Evolutionary conservation across 2,797 vertebrate genomes (phyloP).

Genomic region (Sebastes kiyomatsui): DNA sequence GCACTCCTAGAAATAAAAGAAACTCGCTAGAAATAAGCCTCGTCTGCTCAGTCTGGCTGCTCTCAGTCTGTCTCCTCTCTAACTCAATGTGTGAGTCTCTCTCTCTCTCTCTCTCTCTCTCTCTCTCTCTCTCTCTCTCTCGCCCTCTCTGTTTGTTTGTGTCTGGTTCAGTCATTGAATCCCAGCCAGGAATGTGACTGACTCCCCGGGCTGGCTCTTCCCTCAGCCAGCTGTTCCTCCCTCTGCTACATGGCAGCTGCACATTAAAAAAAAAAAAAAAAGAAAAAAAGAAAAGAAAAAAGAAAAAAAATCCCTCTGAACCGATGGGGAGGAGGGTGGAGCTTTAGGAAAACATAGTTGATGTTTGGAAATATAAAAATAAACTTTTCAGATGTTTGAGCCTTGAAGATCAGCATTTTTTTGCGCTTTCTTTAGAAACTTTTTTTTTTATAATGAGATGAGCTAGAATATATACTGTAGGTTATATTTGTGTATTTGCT

Average conservation of each 20-base stretch:
- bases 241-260: conserved; percentile 86
- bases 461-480: neutral
- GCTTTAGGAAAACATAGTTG: conserved; percentile 57
- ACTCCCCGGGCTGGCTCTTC: conserved; percentile 94
- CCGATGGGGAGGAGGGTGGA: conserved; percentile 59
- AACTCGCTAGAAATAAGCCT: conserved; percentile 66
- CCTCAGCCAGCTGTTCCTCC: conserved; percentile 86
- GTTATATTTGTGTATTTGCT: neutral
- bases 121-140: conserved; percentile 62
- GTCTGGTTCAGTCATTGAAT: conserved; percentile 96
- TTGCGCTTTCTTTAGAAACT: neutral
- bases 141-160: conserved; percentile 91
- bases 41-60: conserved; percentile 74
- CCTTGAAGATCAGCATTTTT: neutral
- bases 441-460: neutral
- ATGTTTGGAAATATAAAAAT: conserved; percentile 44
- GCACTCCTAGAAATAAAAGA: conserved; percentile 51
- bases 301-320: conserved; percentile 50
- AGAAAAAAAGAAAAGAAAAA: conserved; percentile 37
- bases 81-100: conserved; percentile 60
- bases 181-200: conserved; percentile 97
- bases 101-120: conserved; percentile 48
- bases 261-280: conserved; percentile 58
- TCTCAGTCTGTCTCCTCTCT: conserved; percentile 73
- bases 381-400: conserved; percentile 22